Evolutionary conservation across 1,140 invertebrate species (phyloP).

Genomic region (Lysiphlebus fabarum): DNA sequence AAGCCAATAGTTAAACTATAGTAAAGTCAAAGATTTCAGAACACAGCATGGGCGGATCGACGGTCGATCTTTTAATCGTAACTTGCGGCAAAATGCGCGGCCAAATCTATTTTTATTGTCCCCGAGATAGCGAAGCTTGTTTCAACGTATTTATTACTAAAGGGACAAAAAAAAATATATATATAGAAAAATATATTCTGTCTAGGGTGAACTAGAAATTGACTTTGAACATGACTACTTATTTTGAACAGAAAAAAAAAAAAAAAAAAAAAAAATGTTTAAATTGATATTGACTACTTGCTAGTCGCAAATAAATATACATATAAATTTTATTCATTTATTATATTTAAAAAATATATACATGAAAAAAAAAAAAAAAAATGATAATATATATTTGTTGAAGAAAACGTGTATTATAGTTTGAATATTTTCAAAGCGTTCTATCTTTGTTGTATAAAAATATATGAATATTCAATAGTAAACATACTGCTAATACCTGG

Average conservation of each 20-base stretch:
- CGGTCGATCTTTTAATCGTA: constrained; percentile 44
- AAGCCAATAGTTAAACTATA: constrained; percentile 2
- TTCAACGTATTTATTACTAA: constrained; percentile 29
- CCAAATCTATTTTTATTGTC: constrained; percentile 40
- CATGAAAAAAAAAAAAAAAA: constrained; percentile 9
- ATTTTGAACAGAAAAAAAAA: not conserved
- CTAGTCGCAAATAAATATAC: not conserved
- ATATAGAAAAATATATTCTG: not conserved
- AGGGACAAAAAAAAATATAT: constrained; percentile 13
- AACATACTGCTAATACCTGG: constrained; percentile 23
- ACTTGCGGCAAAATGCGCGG: constrained; percentile 34
- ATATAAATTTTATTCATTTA: not conserved
- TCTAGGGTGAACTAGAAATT: not conserved
- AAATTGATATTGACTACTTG: not conserved
- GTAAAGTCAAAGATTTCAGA: constrained; percentile 32
- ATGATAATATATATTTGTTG: constrained; percentile 4
- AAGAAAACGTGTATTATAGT: constrained; percentile 6
- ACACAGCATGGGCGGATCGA: constrained; percentile 44
- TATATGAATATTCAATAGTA: constrained; percentile 34
- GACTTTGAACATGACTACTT: constrained; percentile 2
- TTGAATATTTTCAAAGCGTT: constrained; percentile 22
- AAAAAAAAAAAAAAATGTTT: not conserved
- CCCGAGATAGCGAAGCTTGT: constrained; percentile 25
- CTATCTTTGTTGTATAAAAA: too few species aligned
- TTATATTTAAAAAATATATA: not conserved